A percentile compares a stretch with the other conserved stretches of the same genome.
phyloP scores from a whole-genome alignment of 2,113 vertebrate species.

The Cromileptes altivelis region DNA sequence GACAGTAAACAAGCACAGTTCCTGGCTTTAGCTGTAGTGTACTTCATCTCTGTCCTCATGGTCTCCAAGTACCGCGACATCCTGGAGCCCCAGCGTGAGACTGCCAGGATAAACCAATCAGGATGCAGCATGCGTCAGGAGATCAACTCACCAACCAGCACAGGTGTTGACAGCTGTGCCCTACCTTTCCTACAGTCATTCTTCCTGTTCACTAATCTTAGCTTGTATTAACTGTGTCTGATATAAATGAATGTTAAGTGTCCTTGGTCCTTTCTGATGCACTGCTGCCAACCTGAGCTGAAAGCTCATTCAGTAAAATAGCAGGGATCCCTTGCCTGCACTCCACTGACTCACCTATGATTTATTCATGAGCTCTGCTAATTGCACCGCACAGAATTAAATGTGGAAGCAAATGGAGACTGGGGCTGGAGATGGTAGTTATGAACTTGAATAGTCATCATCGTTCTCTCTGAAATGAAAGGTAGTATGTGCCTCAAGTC shows the following conservation, averaged over 20 bases:
- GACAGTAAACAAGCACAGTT: constrained; percentile 99
- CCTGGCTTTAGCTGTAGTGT: constrained; percentile 96
- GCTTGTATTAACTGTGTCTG: constrained; percentile 12
- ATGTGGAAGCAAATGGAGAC: constrained; percentile 47
- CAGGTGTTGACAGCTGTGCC: constrained; percentile 84
- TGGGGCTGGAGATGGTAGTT: constrained; percentile 47
- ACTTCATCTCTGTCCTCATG: constrained; percentile 99
- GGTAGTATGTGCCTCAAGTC: constrained; percentile 59
- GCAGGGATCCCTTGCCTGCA: constrained; percentile 53
- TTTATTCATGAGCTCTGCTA: constrained; percentile 77
- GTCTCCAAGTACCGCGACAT: constrained; percentile 99
- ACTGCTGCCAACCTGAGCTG: constrained; percentile 30
- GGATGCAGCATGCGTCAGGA: constrained; percentile 92
- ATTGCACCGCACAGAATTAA: constrained; percentile 76
- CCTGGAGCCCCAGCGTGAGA: constrained; percentile 95
- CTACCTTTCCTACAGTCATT: constrained; percentile 30
- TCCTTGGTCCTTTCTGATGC: constrained; percentile 28
- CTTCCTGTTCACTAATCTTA: constrained; percentile 24
- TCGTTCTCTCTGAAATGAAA: constrained; percentile 60
- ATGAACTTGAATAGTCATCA: constrained; percentile 66
- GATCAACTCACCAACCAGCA: constrained; percentile 95
- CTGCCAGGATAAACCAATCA: constrained; percentile 89
- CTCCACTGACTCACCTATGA: constrained; percentile 49
- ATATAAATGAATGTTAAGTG: constrained; percentile 28
- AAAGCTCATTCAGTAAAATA: constrained; percentile 56